Percentiles rank a stretch among this genome's conserved stretches.
These are phyloP conservation scores for Mesoclemmys tuberculata DNA, from an alignment of 2,113 vertebrate genomes.

Conservation along the genomic window DNA sequence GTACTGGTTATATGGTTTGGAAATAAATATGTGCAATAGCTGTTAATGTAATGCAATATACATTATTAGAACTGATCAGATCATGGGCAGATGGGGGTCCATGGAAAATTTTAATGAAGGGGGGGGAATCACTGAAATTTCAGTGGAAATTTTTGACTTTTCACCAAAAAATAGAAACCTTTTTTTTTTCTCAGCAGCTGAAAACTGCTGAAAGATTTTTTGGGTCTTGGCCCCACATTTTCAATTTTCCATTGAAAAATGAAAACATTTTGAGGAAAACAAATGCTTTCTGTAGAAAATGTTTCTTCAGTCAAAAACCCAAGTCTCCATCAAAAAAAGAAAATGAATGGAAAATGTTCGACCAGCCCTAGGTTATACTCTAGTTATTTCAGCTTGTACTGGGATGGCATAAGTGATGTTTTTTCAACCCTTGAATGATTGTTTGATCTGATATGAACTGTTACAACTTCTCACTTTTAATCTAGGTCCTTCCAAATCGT, in stretches of 20 bases:
- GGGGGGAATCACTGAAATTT: too few species aligned
- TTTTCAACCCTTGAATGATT: fast-evolving
- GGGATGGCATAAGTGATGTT: neutral
- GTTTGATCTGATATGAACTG: neutral
- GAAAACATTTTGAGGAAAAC: neutral
- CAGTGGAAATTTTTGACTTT: neutral
- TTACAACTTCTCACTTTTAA: neutral
- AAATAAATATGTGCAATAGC: conserved; percentile 5
- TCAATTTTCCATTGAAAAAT: neutral
- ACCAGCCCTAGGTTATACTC: neutral
- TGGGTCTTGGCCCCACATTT: neutral
- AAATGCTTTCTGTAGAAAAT: neutral
- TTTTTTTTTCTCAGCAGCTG: neutral
- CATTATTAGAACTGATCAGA: neutral
- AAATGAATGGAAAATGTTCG: neutral
- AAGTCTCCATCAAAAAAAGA: neutral
- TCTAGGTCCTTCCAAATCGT: neutral
- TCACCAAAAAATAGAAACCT: neutral
- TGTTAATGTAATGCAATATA: neutral
- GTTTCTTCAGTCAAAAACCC: neutral
- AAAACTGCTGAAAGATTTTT: neutral
- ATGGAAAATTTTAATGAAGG: neutral
- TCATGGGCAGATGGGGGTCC: neutral
- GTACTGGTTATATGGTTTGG: conserved; percentile 44
- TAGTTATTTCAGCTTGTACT: neutral